phyloP scores from a whole-genome alignment of 2,113 vertebrate species.

The Colinus virginianus region DNA sequence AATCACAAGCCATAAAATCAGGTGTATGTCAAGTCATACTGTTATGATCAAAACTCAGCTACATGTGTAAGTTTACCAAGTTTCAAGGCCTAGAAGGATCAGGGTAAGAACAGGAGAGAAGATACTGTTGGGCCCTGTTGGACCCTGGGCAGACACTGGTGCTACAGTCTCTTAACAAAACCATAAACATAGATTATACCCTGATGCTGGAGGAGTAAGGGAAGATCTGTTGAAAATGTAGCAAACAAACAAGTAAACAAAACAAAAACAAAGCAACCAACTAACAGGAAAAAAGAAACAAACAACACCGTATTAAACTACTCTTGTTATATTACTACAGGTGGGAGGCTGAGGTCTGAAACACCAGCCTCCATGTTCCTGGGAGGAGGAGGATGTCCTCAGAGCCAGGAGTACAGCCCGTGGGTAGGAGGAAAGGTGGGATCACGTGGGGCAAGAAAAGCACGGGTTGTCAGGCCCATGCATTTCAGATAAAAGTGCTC shows the following conservation, averaged over 20 bases:
- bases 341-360: background rate
- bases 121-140: background rate
- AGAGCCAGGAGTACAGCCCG: background rate
- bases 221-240: background rate
- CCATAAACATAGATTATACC: background rate
- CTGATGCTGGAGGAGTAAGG: background rate
- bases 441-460: background rate
- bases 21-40: background rate
- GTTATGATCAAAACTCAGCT: background rate
- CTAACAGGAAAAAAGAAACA: too few relatives aligned
- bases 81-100: background rate
- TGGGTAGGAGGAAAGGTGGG: background rate
- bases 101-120: background rate
- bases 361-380: background rate
- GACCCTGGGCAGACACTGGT: background rate
- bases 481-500: background rate
- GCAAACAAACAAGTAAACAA: too few relatives aligned
- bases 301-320: too few relatives aligned
- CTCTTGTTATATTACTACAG: too few relatives aligned
- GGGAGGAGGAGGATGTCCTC: background rate
- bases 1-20: background rate
- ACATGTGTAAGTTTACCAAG: background rate
- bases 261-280: too few relatives aligned
- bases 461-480: background rate
- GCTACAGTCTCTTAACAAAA: background rate